Base-by-base conservation (phyloP, 2,888 invertebrate genomes). In the Orgyia antiqua region DNA sequence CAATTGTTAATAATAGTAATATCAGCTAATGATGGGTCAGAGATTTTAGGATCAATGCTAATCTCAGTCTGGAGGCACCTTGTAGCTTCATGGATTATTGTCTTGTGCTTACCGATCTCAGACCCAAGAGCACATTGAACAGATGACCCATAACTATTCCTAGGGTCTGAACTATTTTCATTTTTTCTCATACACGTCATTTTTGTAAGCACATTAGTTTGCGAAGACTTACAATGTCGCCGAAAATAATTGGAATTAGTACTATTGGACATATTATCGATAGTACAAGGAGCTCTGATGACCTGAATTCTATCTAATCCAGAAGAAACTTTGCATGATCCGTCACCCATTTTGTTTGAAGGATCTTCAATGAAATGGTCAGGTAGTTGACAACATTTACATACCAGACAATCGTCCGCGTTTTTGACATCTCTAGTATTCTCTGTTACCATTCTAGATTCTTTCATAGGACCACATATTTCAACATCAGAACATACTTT, bases 21-120 rank as follows among this genome's bases (percentile, higher is more conserved):
- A 51, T 84, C 80, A 25, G 74, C 63, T 31, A 80, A 47, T 10
- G 67, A 61, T 1, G 84, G 80, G 39, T 84, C 79, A 2, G 78
- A 60, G 41, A 82, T 72, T 51, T 62, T 72, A 3, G 86, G 84
- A 41, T 83, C 55, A 19, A 86, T 77, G 44, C 77, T 82, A 13
- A 86, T 79, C 54, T 83, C 80, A 12, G 86, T 86, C 57, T 86
- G 86, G 11, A 75, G 58, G 19, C 65, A 73, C 49, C 76, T 68
- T 11, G 76, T 74, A 13, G 68, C 66, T 54, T 78, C 78, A 33
- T 55, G 41, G 8, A 70, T 36, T 2, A 49, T 42, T 4, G 39
- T 15, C 18, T 33, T 35, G 12, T 39, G 36, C 20, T 27, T 43
- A 6, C 21, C 24, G 12, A 19, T 9, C 29, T 26, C 47, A 17